phyloP scores from a whole-genome alignment of 2,888 invertebrate species.

The Ophonus ardosiacus region DNA sequence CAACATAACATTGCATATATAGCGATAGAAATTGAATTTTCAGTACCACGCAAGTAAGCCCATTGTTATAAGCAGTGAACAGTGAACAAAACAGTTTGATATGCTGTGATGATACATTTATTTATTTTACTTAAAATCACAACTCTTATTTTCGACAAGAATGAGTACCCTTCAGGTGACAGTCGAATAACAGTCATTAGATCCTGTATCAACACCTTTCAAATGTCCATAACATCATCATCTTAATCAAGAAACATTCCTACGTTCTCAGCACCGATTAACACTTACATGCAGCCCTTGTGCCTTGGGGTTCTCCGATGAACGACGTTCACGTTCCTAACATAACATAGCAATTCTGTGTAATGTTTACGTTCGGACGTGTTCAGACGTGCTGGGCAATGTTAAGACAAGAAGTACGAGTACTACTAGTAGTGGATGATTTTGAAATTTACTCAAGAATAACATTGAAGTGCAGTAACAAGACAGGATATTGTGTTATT shows the following conservation, averaged over 20 bases:
- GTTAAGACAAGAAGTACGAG: background rate
- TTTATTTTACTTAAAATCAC: too few relatives aligned
- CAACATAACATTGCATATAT: too few relatives aligned
- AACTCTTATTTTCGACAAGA: too few relatives aligned
- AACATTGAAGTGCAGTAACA: background rate
- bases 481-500: too few relatives aligned
- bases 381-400: background rate
- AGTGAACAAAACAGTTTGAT: too few relatives aligned
- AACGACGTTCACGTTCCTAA: slow-evolving; percentile 1
- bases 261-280: background rate
- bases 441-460: background rate
- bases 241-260: background rate
- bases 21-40: too few relatives aligned
- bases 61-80: too few relatives aligned
- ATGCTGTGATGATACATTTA: too few relatives aligned
- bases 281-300: background rate
- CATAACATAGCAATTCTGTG: slow-evolving; percentile 5
- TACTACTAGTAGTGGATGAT: background rate
- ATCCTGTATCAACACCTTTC: background rate
- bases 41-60: too few relatives aligned
- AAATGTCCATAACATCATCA: background rate
- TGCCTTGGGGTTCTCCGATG: background rate
- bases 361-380: slow-evolving; percentile 15
- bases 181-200: too few relatives aligned
- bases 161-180: too few relatives aligned